Evolutionary conservation across 2,888 invertebrate genomes (phyloP), one percentile per base, ranked within the genome.

Genomic region (Drosophila pullipes): DNA sequence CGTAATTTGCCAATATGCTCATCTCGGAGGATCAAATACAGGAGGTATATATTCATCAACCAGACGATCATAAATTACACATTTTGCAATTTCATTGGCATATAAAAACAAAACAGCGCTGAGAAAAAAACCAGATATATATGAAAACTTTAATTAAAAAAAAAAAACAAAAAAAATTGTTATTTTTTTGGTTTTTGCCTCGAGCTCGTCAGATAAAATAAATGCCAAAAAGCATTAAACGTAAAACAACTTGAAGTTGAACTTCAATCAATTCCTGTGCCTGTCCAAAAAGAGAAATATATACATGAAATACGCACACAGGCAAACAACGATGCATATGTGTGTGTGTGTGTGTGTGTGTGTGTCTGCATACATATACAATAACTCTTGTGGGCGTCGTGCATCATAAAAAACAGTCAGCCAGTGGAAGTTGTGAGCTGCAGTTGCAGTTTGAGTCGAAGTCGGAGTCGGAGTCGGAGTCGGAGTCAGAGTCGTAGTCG

Each of bases 21-120:
- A 86, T 93, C 60, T 91, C 93, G 6, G 93, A 93, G 74, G 92
- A 92, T 90, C 93, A 92, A 89, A 91, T 93, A 77, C 91, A 92
- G 76, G 93, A 93, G 93, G 93, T 93, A 85, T 58, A 50, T 58
- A 50, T 50, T 30, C 52, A 47, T n/a, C 37, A 47, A 18, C 30
- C 39, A 50, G 22, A 41, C 22, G 50, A 52, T 28, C 71, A 71
- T 70, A 77, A 76, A 76, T 75, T 69, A 69, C 35, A 28, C 3
- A 61, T 58, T 59, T 62, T 53, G 61, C 37, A 44, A 13, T 53
- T 57, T 57, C 57, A 74, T 61, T 31, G 63, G 47, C 62, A 44
- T 30, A 52, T 41, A 52, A 58, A 49, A 47, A 47, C 25, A 44
- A 10, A 31, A 9, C 31, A 31, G 25, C 18, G 39, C 39, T 11